Conservation (phyloP, 2,888 invertebrate genomes). For the Azorinus chamasolen region DNA sequence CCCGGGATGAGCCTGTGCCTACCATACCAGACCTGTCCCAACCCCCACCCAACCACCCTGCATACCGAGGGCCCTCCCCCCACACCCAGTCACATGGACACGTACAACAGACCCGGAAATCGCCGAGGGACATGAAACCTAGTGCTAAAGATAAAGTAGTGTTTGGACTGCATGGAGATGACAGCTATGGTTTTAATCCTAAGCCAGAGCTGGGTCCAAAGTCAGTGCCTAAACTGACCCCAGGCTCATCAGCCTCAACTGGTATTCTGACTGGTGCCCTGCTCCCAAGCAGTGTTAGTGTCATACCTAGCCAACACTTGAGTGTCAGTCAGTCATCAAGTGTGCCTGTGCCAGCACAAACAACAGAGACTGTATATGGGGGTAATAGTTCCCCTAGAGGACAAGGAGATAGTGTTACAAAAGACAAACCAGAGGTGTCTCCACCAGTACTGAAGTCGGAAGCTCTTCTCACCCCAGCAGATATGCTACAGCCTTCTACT, state of each 20-base stretch:
- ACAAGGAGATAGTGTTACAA: not conserved
- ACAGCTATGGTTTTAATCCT: too few species aligned
- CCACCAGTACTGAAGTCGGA: slow-evolving; percentile 18
- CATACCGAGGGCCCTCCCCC: slow-evolving; percentile 60
- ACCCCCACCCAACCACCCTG: slow-evolving; percentile 61
- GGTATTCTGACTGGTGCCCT: slow-evolving; percentile 40
- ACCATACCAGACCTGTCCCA: slow-evolving; percentile 54
- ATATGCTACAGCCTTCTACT: slow-evolving; percentile 46
- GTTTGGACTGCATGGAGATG: not conserved
- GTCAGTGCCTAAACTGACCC: not conserved
- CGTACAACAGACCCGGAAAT: not conserved
- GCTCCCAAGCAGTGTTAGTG: slow-evolving; percentile 17
- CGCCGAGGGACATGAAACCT: not conserved
- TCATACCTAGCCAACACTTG: not conserved
- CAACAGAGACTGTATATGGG: not conserved
- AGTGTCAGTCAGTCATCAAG: not conserved
- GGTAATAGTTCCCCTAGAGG: slow-evolving; percentile 6
- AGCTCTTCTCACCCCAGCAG: slow-evolving; percentile 55
- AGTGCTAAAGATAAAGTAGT: not conserved
- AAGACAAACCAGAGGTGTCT: slow-evolving; percentile 25
- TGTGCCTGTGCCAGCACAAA: too few species aligned
- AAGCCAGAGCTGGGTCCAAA: not conserved
- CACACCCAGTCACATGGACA: not conserved
- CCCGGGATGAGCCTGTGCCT: not conserved
- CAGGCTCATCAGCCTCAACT: slow-evolving; percentile 8